Percentiles rank a stretch among this genome's conserved stretches.
These are phyloP conservation scores for Caenorhabditis sp. DNA, from an alignment of 2,888 invertebrate species.

Conservation along the genomic window DNA sequence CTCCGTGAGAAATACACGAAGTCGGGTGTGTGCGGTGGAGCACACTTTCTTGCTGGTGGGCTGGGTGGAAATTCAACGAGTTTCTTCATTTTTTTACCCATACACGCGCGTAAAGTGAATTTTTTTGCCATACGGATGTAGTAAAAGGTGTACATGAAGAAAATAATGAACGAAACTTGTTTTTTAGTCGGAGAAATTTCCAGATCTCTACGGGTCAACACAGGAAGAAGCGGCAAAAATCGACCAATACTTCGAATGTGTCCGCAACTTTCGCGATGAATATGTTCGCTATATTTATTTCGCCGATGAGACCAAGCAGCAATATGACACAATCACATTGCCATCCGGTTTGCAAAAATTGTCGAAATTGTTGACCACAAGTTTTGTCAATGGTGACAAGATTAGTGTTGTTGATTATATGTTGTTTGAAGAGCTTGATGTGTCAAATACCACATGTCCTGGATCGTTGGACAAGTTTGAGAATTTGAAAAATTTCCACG, in stretches of 20 bases:
- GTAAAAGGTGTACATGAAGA: too few relatives aligned
- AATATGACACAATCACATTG: neutral
- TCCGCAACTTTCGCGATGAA: neutral
- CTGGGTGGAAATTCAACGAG: too few relatives aligned
- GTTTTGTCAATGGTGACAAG: constrained; percentile 15
- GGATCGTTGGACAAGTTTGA: constrained; percentile 13
- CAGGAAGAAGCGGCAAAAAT: neutral
- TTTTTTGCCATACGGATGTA: too few relatives aligned
- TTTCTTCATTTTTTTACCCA: too few relatives aligned
- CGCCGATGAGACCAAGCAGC: neutral
- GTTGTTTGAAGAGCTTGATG: constrained; percentile 28
- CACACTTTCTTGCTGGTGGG: too few relatives aligned
- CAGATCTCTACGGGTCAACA: neutral
- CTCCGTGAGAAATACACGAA: too few relatives aligned
- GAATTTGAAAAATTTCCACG: constrained; percentile 17
- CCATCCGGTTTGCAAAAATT: too few relatives aligned
- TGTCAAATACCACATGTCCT: constrained; percentile 7
- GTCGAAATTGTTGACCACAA: too few relatives aligned
- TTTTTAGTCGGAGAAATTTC: too few relatives aligned
- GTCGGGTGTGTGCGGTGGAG: too few relatives aligned
- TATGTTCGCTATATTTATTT: neutral
- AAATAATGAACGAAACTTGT: too few relatives aligned
- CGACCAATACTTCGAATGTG: neutral
- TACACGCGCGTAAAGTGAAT: too few relatives aligned
- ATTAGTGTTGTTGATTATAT: constrained; percentile 26